Conservation (phyloP, 2,113 vertebrate species). For the Zosterops japonicus region DNA sequence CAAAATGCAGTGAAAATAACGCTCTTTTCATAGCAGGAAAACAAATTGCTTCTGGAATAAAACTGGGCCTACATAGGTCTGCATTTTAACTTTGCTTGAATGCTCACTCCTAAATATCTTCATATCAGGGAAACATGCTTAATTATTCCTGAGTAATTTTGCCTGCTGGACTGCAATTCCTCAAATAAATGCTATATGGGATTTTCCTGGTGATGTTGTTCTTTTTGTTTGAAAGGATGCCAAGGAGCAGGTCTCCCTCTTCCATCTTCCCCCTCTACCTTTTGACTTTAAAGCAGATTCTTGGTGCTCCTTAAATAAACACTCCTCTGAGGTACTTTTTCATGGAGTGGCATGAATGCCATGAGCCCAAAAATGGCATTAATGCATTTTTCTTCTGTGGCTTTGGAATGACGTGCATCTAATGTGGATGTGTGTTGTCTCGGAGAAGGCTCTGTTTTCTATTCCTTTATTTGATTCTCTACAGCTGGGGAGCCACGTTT, state of each 20-base stretch:
- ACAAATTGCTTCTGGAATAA: neutral
- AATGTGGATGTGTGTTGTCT: conserved; percentile 8
- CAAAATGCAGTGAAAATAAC: neutral
- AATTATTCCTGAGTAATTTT: conserved; percentile 32
- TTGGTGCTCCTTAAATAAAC: conserved; percentile 39
- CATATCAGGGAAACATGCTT: conserved; percentile 10
- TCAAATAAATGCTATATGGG: conserved; percentile 19
- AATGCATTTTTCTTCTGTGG: conserved; percentile 41
- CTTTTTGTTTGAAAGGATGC: neutral
- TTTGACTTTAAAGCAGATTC: conserved; percentile 29
- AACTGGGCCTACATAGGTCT: neutral
- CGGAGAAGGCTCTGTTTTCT: conserved; percentile 13
- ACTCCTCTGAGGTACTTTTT: neutral
- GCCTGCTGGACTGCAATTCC: conserved; percentile 19
- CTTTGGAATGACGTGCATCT: neutral
- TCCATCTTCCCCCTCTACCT: conserved; percentile 18
- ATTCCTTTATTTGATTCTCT: conserved; percentile 38
- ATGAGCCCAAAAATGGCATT: conserved; percentile 30
- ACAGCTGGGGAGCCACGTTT: conserved; percentile 65
- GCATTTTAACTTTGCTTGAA: neutral
- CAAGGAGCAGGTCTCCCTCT: conserved; percentile 34
- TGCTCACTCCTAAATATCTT: neutral
- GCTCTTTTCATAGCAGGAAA: neutral
- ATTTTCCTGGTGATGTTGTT: neutral
- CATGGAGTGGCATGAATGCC: neutral